Evolutionary conservation across 2,797 vertebrate genomes (phyloP).

Genomic region (Taeniopygia guttata): DNA sequence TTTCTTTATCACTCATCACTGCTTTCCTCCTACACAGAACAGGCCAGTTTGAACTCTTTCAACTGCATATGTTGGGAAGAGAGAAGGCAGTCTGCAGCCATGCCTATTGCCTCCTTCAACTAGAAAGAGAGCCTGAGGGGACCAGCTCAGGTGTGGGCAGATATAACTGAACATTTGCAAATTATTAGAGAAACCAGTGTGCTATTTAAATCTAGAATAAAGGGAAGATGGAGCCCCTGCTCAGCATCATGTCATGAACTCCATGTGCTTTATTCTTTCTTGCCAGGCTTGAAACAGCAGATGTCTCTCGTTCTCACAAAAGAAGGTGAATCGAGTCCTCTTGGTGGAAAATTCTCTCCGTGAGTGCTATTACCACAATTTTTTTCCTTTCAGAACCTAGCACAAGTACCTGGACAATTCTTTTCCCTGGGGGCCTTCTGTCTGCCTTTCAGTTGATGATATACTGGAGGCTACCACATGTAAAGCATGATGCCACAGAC

Average conservation of each 20-base stretch:
- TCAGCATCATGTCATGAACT: neutral
- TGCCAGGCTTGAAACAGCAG: neutral
- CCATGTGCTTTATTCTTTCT: neutral
- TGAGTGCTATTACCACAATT: neutral
- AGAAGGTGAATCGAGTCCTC: neutral
- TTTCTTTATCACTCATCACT: neutral
- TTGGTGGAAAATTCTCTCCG: neutral
- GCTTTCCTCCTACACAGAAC: neutral
- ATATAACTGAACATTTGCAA: constrained; percentile 26
- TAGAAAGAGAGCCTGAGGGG: constrained; percentile 7
- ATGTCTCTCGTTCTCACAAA: neutral
- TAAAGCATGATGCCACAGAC: neutral
- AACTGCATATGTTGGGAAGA: fast-evolving
- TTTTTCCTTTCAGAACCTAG: neutral
- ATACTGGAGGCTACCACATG: neutral
- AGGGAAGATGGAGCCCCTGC: neutral
- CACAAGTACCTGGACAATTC: neutral
- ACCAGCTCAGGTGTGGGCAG: neutral
- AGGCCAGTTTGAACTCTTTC: constrained; percentile 2
- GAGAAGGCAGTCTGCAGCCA: neutral
- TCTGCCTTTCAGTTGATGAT: neutral
- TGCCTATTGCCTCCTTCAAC: neutral
- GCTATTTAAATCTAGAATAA: neutral
- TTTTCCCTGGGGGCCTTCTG: neutral
- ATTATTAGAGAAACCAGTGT: constrained; percentile 11